Conservation (phyloP, 2,888 invertebrate genomes). For the Tetranychus truncatus region DNA sequence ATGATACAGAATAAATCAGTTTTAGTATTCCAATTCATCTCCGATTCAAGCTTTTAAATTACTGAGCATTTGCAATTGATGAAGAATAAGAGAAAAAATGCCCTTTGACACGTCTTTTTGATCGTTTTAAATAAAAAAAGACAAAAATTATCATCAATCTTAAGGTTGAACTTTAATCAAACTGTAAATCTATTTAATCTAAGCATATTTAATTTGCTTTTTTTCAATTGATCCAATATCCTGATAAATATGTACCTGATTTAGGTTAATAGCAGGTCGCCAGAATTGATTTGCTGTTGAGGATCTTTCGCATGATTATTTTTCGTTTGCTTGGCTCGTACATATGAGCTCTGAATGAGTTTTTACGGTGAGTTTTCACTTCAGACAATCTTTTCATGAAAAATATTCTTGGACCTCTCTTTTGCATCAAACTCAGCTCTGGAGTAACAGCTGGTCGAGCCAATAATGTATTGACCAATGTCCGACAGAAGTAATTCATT, state of each 20-base stretch:
- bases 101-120: no score
- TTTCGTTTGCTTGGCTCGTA: not conserved
- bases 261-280: not conserved
- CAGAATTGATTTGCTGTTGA: not conserved
- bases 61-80: no score
- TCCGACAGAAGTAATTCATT: not conserved
- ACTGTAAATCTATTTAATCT: not conserved
- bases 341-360: not conserved
- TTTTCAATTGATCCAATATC: not conserved
- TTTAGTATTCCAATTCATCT: no score
- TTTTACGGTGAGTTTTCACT: slow-evolving; percentile 1
- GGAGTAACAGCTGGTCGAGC: not conserved
- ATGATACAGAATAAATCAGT: no score
- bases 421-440: not conserved
- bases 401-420: slow-evolving; percentile 5
- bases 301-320: not conserved
- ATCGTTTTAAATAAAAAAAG: no score
- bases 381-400: not conserved
- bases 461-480: not conserved
- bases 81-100: no score
- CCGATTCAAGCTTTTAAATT: no score
- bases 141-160: no score
- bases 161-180: no score
- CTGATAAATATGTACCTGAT: not conserved
- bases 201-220: not conserved